A percentile compares a stretch with the other conserved stretches of the same genome.
These are phyloP conservation scores for Helobdella robusta DNA, from an alignment of 2,888 invertebrate species.

Conservation along the genomic window DNA sequence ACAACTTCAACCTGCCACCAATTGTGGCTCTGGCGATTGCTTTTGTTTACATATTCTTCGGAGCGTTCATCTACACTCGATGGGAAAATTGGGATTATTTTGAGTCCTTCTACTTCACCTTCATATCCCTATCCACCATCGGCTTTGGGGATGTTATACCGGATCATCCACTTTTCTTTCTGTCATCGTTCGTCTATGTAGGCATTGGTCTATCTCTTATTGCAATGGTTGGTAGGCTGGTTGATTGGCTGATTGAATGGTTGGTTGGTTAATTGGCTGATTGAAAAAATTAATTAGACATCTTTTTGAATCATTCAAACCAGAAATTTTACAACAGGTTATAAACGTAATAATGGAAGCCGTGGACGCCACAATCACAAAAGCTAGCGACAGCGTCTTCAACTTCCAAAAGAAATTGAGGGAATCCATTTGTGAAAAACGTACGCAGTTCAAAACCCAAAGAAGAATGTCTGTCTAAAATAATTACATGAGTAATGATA, in stretches of 20 bases:
- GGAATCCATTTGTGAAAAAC: background rate
- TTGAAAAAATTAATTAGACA: no score
- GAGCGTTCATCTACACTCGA: slow-evolving; percentile 62
- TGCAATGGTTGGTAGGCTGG: no score
- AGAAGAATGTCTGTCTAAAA: slow-evolving; percentile 20
- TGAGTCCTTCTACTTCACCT: slow-evolving; percentile 89
- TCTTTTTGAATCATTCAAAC: no score
- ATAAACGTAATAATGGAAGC: slow-evolving; percentile 66
- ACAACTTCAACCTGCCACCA: slow-evolving; percentile 87
- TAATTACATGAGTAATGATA: no score
- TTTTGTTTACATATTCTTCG: slow-evolving; percentile 73
- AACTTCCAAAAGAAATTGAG: slow-evolving; percentile 11
- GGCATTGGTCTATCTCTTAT: slow-evolving; percentile 88
- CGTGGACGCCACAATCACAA: slow-evolving; percentile 36
- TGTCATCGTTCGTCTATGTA: slow-evolving; percentile 81
- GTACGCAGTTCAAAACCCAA: background rate
- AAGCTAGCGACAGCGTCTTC: slow-evolving; percentile 38
- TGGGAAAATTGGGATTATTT: slow-evolving; percentile 73
- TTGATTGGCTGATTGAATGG: no score
- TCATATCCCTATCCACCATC: slow-evolving; percentile 90
- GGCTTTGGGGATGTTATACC: slow-evolving; percentile 91
- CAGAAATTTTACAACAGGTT: no score
- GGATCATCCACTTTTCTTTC: slow-evolving; percentile 73
- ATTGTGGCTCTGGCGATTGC: slow-evolving; percentile 75
- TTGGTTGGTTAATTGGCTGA: no score